These are phyloP conservation scores for Myanophis thanlyinensis DNA, from an alignment of 2,113 vertebrate species.

Conservation along the genomic window DNA sequence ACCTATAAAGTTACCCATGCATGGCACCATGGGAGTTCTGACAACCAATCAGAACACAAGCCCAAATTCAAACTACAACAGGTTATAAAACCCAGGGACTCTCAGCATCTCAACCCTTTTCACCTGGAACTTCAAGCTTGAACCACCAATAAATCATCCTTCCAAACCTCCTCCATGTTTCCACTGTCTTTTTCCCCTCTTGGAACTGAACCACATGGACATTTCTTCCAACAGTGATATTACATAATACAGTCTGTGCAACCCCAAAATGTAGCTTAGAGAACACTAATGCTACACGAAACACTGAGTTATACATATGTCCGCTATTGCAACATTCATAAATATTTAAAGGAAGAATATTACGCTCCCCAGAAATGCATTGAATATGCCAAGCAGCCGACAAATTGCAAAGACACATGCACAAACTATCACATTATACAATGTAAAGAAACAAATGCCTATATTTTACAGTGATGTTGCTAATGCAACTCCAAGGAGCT, in stretches of 20 bases:
- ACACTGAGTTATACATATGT: not conserved
- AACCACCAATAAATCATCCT: no score
- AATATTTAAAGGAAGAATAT: not conserved
- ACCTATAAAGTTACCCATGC: no score
- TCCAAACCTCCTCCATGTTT: no score
- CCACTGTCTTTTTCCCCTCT: no score
- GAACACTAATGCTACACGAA: not conserved
- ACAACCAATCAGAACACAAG: no score
- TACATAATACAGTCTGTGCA: not conserved
- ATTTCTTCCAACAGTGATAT: no score
- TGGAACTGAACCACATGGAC: no score
- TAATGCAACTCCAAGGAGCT: constrained; percentile 8
- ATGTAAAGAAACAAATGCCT: not conserved
- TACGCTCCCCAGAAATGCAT: constrained; percentile 19
- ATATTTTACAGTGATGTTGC: constrained; percentile 16
- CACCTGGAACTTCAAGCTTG: no score
- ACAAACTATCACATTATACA: not conserved
- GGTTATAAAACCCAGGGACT: no score
- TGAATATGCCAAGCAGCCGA: constrained; percentile 22
- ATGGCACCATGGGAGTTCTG: no score
- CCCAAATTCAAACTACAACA: no score
- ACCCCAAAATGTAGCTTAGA: not conserved
- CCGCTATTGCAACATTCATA: constrained; percentile 1
- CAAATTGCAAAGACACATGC: constrained; percentile 11
- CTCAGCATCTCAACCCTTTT: no score